phyloP scores from a whole-genome alignment of 2,113 vertebrate species.

The Etheostoma cragini region DNA sequence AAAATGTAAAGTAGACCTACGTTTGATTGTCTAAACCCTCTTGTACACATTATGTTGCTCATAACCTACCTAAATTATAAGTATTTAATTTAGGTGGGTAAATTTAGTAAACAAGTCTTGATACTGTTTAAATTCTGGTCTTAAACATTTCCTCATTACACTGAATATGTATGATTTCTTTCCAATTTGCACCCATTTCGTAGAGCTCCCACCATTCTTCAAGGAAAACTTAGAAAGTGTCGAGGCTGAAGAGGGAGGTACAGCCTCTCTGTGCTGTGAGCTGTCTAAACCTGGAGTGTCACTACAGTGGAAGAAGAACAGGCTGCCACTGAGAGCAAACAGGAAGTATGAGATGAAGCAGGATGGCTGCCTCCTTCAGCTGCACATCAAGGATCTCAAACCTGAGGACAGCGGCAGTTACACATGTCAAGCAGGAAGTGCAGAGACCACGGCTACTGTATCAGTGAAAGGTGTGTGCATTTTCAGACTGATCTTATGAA shows the following conservation, averaged over 20 bases:
- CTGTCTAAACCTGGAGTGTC: constrained; percentile 79
- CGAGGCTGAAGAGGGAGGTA: constrained; percentile 78
- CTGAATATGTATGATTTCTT: background rate
- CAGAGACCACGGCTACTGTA: constrained; percentile 71
- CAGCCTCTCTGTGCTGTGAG: constrained; percentile 74
- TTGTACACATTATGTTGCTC: background rate
- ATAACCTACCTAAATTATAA: background rate
- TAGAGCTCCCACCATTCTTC: constrained; percentile 74
- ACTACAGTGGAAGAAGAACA: constrained; percentile 83
- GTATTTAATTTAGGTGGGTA: too few species aligned
- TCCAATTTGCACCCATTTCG: background rate
- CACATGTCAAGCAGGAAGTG: constrained; percentile 80
- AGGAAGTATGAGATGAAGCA: constrained; percentile 83
- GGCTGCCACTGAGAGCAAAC: constrained; percentile 71
- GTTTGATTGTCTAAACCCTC: background rate
- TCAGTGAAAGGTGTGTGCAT: constrained; percentile 42
- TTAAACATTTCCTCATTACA: background rate
- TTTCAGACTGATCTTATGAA: too few species aligned
- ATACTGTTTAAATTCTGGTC: background rate
- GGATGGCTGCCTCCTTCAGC: constrained; percentile 75
- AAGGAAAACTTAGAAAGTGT: constrained; percentile 74
- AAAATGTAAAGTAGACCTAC: background rate
- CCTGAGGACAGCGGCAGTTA: constrained; percentile 83
- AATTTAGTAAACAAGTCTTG: background rate
- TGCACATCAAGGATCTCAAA: constrained; percentile 78